Evolutionary conservation across 2,797 vertebrate species (phyloP), one percentile per base, ranked within the genome.

Genomic region (Sebastes umbrosus): DNA sequence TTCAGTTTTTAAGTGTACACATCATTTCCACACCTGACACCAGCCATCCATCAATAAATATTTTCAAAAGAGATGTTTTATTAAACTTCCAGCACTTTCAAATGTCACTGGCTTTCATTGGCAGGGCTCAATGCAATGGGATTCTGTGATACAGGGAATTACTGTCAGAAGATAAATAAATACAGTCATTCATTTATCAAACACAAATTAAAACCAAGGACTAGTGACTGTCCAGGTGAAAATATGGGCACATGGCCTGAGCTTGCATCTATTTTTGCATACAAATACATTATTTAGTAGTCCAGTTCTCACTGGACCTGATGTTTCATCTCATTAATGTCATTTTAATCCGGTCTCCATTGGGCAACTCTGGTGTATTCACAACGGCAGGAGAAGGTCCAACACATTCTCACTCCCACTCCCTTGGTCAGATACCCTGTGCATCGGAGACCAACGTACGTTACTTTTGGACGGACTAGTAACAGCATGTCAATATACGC

Each of bases 261-360:
- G 18, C 14, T 18, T 39, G 3, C 16, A 24, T 18, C 25, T 63
- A 63, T 54, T 71, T 31, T 66, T 31, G 8, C 24, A 68, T 14
- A 54, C n/a, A 22, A 29, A 58, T 70, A 58, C 4, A 67, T 67
- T 29, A 31, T 72, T 54, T 39, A 80, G 25, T 58, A 22, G 14
- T n/a, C 2, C 6, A 13, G 20, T 25, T 6, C 55, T 77, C 62
- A 71, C 60, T 80, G 68, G 64, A 71, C 27, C 31, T n/a, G 59
- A 62, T 80, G 73, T 65, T 86, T 80, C 57, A 75, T 66, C 54
- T 82, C 76, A 82, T 86, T 78, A 82, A 68, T 58, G 69, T 73
- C 24, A 80, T 46, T 70, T 84, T 31, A 27, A 24, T 36, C 10
- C 1, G 8, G 50, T 73, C 71, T 78, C 62, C 12, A 5, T 3